Evolutionary conservation across 2,113 vertebrate species (phyloP).

Genomic region (Monopterus albus): DNA sequence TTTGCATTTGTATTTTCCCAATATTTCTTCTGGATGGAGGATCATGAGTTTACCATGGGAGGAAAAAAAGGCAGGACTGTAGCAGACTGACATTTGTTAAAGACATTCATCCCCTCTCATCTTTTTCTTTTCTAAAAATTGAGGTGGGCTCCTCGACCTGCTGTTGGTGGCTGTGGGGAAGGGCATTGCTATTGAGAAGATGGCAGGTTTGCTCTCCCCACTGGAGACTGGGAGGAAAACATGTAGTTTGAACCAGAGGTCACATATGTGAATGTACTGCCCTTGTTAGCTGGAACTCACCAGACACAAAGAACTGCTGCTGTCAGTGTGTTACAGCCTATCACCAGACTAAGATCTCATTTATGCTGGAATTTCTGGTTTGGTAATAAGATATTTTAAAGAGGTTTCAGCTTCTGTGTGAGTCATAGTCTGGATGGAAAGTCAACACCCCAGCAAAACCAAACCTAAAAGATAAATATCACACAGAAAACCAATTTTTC

Average conservation of each 20-base stretch:
- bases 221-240: slow-evolving; percentile 31
- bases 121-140: slow-evolving; percentile 19
- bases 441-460: not conserved
- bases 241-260: slow-evolving; percentile 41
- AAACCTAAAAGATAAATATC: slow-evolving; percentile 12
- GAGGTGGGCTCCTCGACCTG: slow-evolving; percentile 34
- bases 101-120: slow-evolving; percentile 57
- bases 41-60: slow-evolving; percentile 62
- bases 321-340: slow-evolving; percentile 1
- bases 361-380: slow-evolving; percentile 14
- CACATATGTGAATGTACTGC: slow-evolving; percentile 20
- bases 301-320: slow-evolving; percentile 35
- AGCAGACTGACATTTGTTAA: slow-evolving; percentile 53
- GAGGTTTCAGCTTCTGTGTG: not conserved
- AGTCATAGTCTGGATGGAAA: slow-evolving; percentile 4
- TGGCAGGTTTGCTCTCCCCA: slow-evolving; percentile 23
- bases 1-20: slow-evolving; percentile 80
- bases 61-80: slow-evolving; percentile 15
- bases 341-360: not conserved
- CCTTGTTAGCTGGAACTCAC: slow-evolving; percentile 26
- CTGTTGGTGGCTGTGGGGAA: slow-evolving; percentile 45
- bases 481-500: not conserved
- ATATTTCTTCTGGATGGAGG: slow-evolving; percentile 66
- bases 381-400: slow-evolving; percentile 7
- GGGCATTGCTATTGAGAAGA: slow-evolving; percentile 28